Evolutionary conservation across 2,888 invertebrate species (phyloP), one percentile per base, ranked within the genome.

Genomic region (Lithophane leautieri): DNA sequence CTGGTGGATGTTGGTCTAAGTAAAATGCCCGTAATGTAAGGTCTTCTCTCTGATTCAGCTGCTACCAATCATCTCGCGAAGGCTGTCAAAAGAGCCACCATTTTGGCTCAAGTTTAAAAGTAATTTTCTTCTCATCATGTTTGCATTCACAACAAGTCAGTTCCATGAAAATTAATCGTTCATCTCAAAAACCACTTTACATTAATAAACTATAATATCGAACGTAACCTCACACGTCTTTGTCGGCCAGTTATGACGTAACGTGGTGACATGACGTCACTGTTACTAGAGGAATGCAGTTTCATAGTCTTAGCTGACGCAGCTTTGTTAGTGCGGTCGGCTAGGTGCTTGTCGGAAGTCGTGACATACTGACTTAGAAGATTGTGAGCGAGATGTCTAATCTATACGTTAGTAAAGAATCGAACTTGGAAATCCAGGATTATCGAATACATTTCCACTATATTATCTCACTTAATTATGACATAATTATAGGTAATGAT

Each of bases 241-340:
- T 42, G 77, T 44, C 34, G 63, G 61, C 50, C 47, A 68, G 40
- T 34, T 56, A 61, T 72, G 76, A 70, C 50, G 65, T 72, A 75
- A 70, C 54, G 65, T 74, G 44, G 14, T 70, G 69, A 66, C 66
- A 72, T 85, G 86, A 87, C 79, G 84, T 85, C 86, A 81, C 73
- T 70, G 82, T 86, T 88, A 84, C 89, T 85, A 88, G 81, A 70
- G 81, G 82, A 83, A 89, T 90, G 88, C 88, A 88, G 86, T 88
- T 78, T n/a, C 68, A 70, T 1, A 82, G 86, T 81, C 85, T 86
- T 78, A 76, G 88, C 86, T 86, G 91, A 89, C 84, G 79, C 61
- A 80, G 82, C 84, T 82, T 86, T 83, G 87, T 85, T 89, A 81
- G 84, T 69, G 69, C 60, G 80, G 75, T 67, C 34, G 65, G 63